Conservation (phyloP, 2,888 invertebrate genomes). For the Poecilobothrus nobilitatus region DNA sequence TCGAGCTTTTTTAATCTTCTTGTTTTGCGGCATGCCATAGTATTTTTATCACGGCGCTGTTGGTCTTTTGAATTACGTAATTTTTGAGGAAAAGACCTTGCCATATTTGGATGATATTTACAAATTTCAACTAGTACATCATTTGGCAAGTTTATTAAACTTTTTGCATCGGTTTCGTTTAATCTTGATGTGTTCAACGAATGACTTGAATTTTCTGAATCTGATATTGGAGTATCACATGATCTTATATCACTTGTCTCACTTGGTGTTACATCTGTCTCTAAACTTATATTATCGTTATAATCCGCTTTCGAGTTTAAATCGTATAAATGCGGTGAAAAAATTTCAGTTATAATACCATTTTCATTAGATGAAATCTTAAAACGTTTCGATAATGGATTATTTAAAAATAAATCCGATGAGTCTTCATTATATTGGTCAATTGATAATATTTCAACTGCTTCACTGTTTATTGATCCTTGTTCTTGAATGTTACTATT, state of each 20-base stretch:
- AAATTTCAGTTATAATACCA: background rate
- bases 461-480: too few relatives aligned
- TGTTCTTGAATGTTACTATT: background rate
- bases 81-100: constrained; percentile 11
- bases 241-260: too few relatives aligned
- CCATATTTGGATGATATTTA: constrained; percentile 16
- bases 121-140: constrained; percentile 12
- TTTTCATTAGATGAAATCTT: background rate
- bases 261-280: too few relatives aligned
- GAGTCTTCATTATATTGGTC: too few relatives aligned
- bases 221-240: too few relatives aligned
- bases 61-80: constrained; percentile 12
- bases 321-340: background rate
- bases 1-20: constrained; percentile 12
- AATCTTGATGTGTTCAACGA: background rate
- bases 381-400: background rate
- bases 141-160: background rate
- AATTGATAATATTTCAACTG: too few relatives aligned
- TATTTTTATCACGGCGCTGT: constrained; percentile 14
- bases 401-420: too few relatives aligned
- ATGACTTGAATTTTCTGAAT: too few relatives aligned
- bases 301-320: too few relatives aligned
- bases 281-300: too few relatives aligned
- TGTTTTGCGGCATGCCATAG: constrained; percentile 14
- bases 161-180: background rate